Evolutionary conservation across 2,797 vertebrate species (phyloP), one percentile per base, ranked within the genome.

Genomic region (Serranus cabrilla): DNA sequence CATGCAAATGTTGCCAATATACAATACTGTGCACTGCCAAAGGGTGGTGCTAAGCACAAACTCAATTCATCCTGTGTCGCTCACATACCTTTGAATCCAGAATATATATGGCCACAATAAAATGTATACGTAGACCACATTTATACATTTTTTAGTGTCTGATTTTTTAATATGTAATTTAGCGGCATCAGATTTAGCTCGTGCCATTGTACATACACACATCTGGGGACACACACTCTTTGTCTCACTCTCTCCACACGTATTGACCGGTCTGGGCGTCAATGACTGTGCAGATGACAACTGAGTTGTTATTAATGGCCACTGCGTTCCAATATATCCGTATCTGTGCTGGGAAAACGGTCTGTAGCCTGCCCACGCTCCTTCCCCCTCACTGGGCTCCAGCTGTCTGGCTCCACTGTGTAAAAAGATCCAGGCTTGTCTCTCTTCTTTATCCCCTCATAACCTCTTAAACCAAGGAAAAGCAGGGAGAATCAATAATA

Each of bases 241-340:
- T 71, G 76, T 70, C 52, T 79, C 76, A 75, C 78, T 81, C 83
- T 81, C 83, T 77, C 81, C 78, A 64, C 78, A 80, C 68, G 40
- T 92, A 92, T 92, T 91, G 89, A 92, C 85, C 83, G 71, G 92
- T 91, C 91, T 91, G 77, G 87, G 84, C 88, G 91, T 90, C 90
- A 90, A 82, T 92, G 91, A 85, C 91, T 93, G 81, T 84, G 87
- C 87, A 87, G 84, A 93, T 92, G 91, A 92, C 91, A 91, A 87
- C 81, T 80, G 84, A 88, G 91, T 91, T 90, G 89, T 94, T 93
- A 93, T 94, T 93, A 93, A 93, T 93, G 92, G 87, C 87, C 86
- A 59, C 82, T 73, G 84, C 70, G 60, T 92, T 93, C 90, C 90
- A 91, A 91, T 92, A 89, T 89, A 87, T 84, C 85, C 51, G 76